A percentile compares a stretch with the other conserved stretches of the same genome.
phyloP scores from a whole-genome alignment of 2,797 vertebrate genomes.

The Coilia nasus region DNA sequence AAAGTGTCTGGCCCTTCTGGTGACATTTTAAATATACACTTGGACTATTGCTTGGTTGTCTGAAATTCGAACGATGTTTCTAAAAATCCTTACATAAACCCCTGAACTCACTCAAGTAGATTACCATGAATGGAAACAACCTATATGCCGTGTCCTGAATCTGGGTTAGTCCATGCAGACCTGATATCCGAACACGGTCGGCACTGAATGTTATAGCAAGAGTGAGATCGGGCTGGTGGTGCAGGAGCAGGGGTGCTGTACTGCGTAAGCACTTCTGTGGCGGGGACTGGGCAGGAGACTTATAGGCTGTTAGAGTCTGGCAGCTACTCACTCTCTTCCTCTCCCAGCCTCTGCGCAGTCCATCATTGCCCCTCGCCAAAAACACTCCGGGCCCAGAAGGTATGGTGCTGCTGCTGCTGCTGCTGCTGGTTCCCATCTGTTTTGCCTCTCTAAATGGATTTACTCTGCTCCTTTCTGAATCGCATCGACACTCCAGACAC shows the following conservation, averaged over 20 bases:
- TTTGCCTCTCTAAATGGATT: background rate
- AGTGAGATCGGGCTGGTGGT: background rate
- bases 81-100: slow-evolving; percentile 4
- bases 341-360: slow-evolving; percentile 2
- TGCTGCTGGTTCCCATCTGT: slow-evolving; percentile 5
- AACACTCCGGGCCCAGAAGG: background rate
- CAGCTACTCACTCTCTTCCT: background rate
- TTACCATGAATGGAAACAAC: slow-evolving; percentile 10
- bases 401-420: background rate
- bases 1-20: background rate
- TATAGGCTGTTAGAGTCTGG: background rate
- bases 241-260: background rate
- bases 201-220: slow-evolving; percentile 6
- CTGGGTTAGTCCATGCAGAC: background rate
- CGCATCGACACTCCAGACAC: background rate
- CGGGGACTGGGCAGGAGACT: background rate
- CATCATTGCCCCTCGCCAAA: background rate
- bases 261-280: background rate
- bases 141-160: background rate
- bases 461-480: slow-evolving; percentile 9
- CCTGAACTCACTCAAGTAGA: background rate
- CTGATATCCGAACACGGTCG: background rate
- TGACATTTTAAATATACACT: slow-evolving; percentile 10
- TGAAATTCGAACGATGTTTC: slow-evolving; percentile 11
- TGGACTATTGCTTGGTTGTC: background rate